These are phyloP conservation scores for Clarias gariepinus DNA, from an alignment of 2,113 vertebrate genomes.

Conservation along the genomic window DNA sequence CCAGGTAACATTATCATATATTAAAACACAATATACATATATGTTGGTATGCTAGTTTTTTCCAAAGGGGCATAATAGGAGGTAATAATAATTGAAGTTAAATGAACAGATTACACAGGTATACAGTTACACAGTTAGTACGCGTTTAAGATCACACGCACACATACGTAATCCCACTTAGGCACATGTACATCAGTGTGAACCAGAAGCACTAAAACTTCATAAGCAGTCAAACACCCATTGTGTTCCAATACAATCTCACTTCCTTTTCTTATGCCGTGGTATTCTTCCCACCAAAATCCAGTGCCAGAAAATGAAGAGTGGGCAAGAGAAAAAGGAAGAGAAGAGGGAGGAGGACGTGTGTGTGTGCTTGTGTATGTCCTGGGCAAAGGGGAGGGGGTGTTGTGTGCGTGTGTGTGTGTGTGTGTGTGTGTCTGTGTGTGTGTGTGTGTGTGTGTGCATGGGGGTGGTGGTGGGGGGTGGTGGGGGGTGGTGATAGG, in stretches of 20 bases:
- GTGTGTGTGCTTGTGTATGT: constrained; percentile 18
- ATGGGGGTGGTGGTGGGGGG: constrained; percentile 59
- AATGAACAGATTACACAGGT: neutral
- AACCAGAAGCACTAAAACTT: constrained; percentile 54
- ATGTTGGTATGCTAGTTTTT: neutral
- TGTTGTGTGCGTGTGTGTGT: constrained; percentile 16
- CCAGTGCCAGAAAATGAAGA: constrained; percentile 60
- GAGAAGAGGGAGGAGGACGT: constrained; percentile 66
- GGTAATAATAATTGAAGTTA: neutral
- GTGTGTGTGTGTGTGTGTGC: constrained; percentile 23
- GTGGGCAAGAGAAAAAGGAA: constrained; percentile 61
- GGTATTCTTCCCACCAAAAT: constrained; percentile 84
- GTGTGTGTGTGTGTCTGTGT: neutral
- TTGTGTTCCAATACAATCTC: constrained; percentile 93
- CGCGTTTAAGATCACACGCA: neutral
- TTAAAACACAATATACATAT: neutral
- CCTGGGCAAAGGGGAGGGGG: constrained; percentile 62
- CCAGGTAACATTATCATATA: neutral
- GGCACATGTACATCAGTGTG: constrained; percentile 5
- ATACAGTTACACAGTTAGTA: neutral
- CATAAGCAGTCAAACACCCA: constrained; percentile 63
- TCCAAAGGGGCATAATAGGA: neutral
- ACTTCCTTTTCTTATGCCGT: constrained; percentile 85
- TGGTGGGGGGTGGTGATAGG: constrained; percentile 63
- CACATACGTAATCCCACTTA: neutral